These are phyloP conservation scores for Alcedo quadribrachys DNA, from an alignment of 2,797 vertebrate genomes.

Conservation along the genomic window DNA sequence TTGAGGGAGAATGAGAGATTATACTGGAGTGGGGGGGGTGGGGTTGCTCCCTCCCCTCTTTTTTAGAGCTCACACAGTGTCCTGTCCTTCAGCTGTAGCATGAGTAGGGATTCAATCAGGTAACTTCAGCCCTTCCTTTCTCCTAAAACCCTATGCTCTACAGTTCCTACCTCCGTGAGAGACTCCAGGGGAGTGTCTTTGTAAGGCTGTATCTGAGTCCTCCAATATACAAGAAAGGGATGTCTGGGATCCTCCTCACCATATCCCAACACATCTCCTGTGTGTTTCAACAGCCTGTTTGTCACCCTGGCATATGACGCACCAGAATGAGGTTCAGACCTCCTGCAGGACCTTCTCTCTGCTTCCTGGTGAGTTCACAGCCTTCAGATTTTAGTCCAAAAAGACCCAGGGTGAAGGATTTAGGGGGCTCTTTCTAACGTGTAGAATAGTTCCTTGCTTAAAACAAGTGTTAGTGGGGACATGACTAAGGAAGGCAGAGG, in stretches of 20 bases:
- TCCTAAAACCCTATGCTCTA: not conserved
- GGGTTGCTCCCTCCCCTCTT: accelerated
- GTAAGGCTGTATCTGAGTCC: not conserved
- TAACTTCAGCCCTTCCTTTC: not conserved
- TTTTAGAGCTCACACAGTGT: not conserved
- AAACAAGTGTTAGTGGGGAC: not conserved
- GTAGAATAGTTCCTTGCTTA: not conserved
- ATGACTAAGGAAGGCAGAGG: not conserved
- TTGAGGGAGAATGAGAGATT: not conserved
- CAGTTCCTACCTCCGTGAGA: not conserved
- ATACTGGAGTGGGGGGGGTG: not conserved
- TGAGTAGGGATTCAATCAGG: not conserved
- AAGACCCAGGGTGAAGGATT: not conserved
- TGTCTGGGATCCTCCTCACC: not conserved
- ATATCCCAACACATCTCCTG: not conserved
- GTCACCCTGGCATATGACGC: not conserved
- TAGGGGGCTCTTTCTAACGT: not conserved
- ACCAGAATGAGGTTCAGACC: not conserved
- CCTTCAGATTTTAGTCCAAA: not conserved
- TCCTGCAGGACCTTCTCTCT: not conserved
- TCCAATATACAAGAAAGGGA: accelerated
- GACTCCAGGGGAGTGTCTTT: not conserved
- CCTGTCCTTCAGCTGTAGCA: not conserved
- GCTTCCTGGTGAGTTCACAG: not conserved
- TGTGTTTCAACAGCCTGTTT: not conserved